Percentiles rank a stretch among this genome's conserved stretches.
These are phyloP conservation scores for Dasyurus viverrinus DNA, from an alignment of 2,113 vertebrate genomes.

Conservation along the genomic window DNA sequence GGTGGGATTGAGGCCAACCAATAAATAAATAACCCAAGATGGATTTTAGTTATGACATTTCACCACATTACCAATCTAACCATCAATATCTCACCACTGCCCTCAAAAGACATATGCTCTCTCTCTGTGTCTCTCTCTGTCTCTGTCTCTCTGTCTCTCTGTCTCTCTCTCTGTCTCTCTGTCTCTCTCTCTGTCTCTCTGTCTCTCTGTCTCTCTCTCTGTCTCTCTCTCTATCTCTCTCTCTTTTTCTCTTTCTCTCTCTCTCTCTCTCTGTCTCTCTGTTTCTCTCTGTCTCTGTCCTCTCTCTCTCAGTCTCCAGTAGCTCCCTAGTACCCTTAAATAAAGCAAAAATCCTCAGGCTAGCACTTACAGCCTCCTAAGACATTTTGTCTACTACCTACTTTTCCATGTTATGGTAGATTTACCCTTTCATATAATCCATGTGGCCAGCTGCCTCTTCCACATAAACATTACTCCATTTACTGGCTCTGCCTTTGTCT, in stretches of 20 bases:
- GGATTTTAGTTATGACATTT: neutral
- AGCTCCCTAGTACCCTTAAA: neutral
- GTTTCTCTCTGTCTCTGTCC: too few relatives aligned
- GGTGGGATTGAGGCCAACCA: neutral
- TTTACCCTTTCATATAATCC: neutral
- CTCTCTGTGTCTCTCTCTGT: too few relatives aligned
- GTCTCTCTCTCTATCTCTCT: too few relatives aligned
- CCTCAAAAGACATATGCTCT: too few relatives aligned
- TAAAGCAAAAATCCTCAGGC: neutral
- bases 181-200: too few relatives aligned
- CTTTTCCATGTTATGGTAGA: neutral
- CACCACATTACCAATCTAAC: neutral
- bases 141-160: too few relatives aligned
- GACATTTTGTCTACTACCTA: neutral
- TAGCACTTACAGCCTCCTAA: neutral
- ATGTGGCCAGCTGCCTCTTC: neutral
- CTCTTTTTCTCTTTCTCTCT: too few relatives aligned
- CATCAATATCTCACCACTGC: neutral
- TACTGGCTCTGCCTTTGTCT: neutral
- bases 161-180: too few relatives aligned
- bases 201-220: too few relatives aligned
- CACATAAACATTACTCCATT: neutral
- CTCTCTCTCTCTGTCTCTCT: too few relatives aligned
- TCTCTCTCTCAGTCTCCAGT: neutral
- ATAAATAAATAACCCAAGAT: neutral